phyloP scores from a whole-genome alignment of 2,888 invertebrate species.

The Marronus borbonicus region DNA sequence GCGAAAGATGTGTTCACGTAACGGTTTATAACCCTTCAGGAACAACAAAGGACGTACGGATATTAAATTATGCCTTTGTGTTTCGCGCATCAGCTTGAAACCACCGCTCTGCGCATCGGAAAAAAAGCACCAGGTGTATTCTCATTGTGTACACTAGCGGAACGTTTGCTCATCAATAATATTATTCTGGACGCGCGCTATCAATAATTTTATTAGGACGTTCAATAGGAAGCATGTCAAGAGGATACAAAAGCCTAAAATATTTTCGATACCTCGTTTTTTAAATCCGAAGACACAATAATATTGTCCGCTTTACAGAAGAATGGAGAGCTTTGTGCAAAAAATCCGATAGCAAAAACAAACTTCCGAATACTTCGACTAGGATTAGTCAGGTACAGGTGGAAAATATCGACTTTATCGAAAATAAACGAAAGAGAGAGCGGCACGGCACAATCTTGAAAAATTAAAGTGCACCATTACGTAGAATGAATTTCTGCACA shows the following conservation, averaged over 20 bases:
- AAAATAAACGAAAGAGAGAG: conserved; percentile 22
- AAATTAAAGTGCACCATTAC: conserved; percentile 46
- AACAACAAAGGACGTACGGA: neutral
- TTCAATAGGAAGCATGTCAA: conserved; percentile 32
- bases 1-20: too few species aligned
- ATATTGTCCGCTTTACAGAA: conserved; percentile 35
- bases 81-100: neutral
- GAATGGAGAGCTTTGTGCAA: neutral
- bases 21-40: neutral
- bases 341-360: conserved; percentile 25
- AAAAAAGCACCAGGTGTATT: conserved; percentile 26
- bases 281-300: conserved; percentile 24
- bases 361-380: conserved; percentile 35
- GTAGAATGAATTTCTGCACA: conserved; percentile 41
- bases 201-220: conserved; percentile 36
- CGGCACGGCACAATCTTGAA: conserved; percentile 19
- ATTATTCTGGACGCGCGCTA: conserved; percentile 19
- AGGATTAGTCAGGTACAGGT: conserved; percentile 52
- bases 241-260: conserved; percentile 30
- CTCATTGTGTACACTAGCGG: conserved; percentile 13
- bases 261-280: conserved; percentile 28
- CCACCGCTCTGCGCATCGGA: neutral
- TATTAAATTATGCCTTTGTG: neutral
- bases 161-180: conserved; percentile 36
- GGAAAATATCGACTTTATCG: conserved; percentile 34